Evolutionary conservation across 2,888 invertebrate genomes (phyloP).

Genomic region (Spodoptera littoralis): DNA sequence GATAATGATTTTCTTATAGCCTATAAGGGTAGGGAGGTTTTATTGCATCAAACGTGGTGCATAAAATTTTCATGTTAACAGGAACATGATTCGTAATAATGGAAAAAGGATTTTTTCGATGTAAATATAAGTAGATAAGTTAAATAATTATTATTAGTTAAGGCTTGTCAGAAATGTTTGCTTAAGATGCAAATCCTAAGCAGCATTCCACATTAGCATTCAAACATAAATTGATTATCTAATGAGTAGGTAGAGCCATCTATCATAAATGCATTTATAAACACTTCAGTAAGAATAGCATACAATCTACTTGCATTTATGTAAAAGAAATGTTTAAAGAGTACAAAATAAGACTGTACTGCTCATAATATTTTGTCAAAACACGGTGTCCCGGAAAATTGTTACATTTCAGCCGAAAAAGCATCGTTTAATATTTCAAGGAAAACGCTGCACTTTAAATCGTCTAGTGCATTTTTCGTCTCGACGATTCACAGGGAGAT

Average conservation of each 20-base stretch:
- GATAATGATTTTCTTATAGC: slow-evolving; percentile 35
- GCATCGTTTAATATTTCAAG: slow-evolving; percentile 39
- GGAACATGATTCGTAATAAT: not conserved
- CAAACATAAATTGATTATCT: too few species aligned
- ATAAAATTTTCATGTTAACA: slow-evolving; percentile 6
- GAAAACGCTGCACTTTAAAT: slow-evolving; percentile 48
- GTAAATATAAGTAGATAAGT: not conserved
- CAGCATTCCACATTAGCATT: slow-evolving; percentile 33
- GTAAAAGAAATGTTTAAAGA: not conserved
- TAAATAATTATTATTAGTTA: slow-evolving; percentile 8
- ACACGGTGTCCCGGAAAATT: slow-evolving; percentile 10
- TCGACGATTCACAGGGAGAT: slow-evolving; percentile 68
- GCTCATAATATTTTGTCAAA: not conserved
- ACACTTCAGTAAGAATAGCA: not conserved
- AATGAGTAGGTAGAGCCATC: too few species aligned
- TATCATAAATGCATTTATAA: slow-evolving; percentile 6
- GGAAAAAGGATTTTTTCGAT: slow-evolving; percentile 3
- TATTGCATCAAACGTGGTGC: not conserved
- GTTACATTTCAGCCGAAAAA: slow-evolving; percentile 26
- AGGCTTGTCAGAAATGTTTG: slow-evolving; percentile 19
- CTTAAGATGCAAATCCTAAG: slow-evolving; percentile 33
- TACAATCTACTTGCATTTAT: too few species aligned
- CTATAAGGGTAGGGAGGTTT: slow-evolving; percentile 23
- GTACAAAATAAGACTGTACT: not conserved
- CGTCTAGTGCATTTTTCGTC: slow-evolving; percentile 64